Conservation (phyloP, 2,888 invertebrate genomes). For the Phytoseiulus persimilis region DNA sequence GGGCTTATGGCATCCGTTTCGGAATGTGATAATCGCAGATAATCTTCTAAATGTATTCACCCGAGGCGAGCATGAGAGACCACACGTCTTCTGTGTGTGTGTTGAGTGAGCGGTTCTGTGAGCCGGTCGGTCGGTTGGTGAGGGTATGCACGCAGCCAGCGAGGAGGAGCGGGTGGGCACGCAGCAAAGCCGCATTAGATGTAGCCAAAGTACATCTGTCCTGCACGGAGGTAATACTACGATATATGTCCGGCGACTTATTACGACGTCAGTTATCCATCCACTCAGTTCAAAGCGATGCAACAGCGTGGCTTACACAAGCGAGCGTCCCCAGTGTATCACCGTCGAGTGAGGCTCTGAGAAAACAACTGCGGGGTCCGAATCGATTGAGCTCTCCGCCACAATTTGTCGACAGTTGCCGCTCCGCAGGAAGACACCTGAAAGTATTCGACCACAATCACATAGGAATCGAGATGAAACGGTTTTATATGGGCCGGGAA, state of each 20-base stretch:
- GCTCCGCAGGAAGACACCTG: too few species aligned
- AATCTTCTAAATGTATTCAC: not conserved
- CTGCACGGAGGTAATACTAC: not conserved
- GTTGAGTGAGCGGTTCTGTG: not conserved
- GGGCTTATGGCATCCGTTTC: constrained; percentile 5
- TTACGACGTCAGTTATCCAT: not conserved
- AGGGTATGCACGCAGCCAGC: not conserved
- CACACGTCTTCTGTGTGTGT: not conserved
- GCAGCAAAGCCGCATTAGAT: not conserved
- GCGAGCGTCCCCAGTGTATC: not conserved
- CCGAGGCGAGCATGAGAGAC: not conserved
- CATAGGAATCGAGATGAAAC: too few species aligned
- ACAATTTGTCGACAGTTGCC: too few species aligned
- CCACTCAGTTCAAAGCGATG: not conserved
- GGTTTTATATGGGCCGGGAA: not conserved
- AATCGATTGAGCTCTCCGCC: too few species aligned
- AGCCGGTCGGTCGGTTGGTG: not conserved
- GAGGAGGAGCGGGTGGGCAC: not conserved
- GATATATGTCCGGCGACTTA: not conserved
- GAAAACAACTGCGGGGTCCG: too few species aligned
- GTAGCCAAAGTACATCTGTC: not conserved
- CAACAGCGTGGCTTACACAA: not conserved
- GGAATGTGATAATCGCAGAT: constrained; percentile 5
- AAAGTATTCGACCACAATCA: too few species aligned
- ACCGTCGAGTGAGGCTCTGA: too few species aligned